Base-by-base conservation (phyloP, 2,797 vertebrate genomes). In the Chanos chanos region DNA sequence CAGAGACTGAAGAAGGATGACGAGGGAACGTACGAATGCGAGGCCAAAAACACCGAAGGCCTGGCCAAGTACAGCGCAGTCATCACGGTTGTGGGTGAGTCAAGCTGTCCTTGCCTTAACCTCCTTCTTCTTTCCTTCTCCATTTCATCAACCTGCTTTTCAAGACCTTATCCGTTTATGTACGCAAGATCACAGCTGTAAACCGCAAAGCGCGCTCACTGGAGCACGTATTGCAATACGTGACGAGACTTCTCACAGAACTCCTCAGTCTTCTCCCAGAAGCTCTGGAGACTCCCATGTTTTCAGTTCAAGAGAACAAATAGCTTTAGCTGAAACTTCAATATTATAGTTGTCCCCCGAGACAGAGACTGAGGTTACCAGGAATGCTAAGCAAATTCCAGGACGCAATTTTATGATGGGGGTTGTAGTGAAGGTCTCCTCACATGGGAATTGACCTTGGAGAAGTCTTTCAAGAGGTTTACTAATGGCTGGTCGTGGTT, bases 1-100 rank as follows among this genome's bases (percentile, higher is more conserved):
- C 92, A 94, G 62, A 82, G 94, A 72, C 90, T 96, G 70, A 95
- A 94, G 78, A 96, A 94, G 78, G 94, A 95, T 0, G 95, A 97
- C 0, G 93, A 95, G 74, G 95, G 95, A 30, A 71, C 89, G 44
- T 97, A 97, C 0, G 85, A 93, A 72, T 97, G 95, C 68, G 52
- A 30, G 7, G 95, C 93, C 3, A 82, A 69, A 51, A 97, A 96
- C 0, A 75, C 68, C 3, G 76, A 89, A 78, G 95, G 95, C 5
- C 66, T 77, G 5, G 89, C 77, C 31, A 92, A 78, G 68, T 91
- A 92, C 0, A 88, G 86, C 6, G 92, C 94, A 0, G 80, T 90
- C 30, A 83, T 96, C 59, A 91, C 76, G 16, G 93, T 97, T 57
- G 71, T 86, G 13, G 93, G 94, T 96, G 75, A 90, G 90, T 82